These are phyloP conservation scores for Petrophora chlorosata DNA, from an alignment of 2,888 invertebrate genomes.

Conservation along the genomic window DNA sequence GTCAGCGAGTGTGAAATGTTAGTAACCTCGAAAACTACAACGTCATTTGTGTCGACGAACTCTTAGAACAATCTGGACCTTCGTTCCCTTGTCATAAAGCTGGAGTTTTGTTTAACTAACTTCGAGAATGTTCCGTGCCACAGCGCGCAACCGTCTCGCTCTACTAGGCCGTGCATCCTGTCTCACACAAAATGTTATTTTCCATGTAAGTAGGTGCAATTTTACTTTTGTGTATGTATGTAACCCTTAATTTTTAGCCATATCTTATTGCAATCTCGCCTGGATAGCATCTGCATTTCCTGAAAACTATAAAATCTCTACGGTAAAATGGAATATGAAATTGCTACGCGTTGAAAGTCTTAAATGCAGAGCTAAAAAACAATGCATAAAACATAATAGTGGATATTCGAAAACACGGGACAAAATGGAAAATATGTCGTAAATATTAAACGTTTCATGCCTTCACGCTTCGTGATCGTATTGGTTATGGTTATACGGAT, in stretches of 20 bases:
- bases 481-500: conserved; percentile 45
- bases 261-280: conserved; percentile 26
- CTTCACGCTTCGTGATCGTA: conserved; percentile 41
- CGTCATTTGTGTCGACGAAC: conserved; percentile 3
- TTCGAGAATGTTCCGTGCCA: conserved; percentile 61
- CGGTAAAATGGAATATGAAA: too few species aligned
- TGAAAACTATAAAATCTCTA: neutral
- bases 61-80: conserved; percentile 6
- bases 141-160: conserved; percentile 80
- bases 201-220: conserved; percentile 48
- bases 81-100: conserved; percentile 10
- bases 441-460: conserved; percentile 35
- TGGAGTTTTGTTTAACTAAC: conserved; percentile 33
- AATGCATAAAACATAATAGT: conserved; percentile 28
- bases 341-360: neutral
- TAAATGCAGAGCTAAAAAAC: conserved; percentile 2
- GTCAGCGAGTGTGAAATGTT: conserved; percentile 24
- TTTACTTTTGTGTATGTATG: conserved; percentile 49
- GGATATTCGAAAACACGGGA: conserved; percentile 17
- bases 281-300: conserved; percentile 16
- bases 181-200: conserved; percentile 63
- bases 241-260: conserved; percentile 37
- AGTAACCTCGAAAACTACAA: conserved; percentile 14
- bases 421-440: conserved; percentile 31
- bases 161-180: conserved; percentile 81